Conservation (phyloP, 2,888 invertebrate genomes). For the Muscina levida region DNA sequence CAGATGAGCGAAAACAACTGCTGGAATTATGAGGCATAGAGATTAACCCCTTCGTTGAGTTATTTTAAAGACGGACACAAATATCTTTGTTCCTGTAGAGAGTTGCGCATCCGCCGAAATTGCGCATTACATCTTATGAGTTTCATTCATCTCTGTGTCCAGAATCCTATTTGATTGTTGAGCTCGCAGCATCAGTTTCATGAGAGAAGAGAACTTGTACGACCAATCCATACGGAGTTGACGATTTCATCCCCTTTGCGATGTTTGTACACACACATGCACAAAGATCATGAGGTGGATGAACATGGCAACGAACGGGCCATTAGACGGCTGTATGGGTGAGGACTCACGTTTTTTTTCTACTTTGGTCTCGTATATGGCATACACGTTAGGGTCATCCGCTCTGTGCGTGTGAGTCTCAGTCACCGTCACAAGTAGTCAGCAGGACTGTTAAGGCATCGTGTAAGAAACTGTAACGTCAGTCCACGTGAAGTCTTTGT, state of each 20-base stretch:
- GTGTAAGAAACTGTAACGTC: slow-evolving; percentile 73
- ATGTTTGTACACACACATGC: slow-evolving; percentile 34
- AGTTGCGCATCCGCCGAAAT: slow-evolving; percentile 60
- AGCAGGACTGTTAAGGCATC: slow-evolving; percentile 72
- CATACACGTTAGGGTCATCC: slow-evolving; percentile 60
- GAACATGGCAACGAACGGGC: slow-evolving; percentile 50
- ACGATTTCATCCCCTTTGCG: slow-evolving; percentile 61
- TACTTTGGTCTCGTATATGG: slow-evolving; percentile 23
- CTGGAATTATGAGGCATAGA: too few relatives aligned
- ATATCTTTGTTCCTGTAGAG: neutral
- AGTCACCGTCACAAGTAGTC: slow-evolving; percentile 61
- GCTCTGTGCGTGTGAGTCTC: slow-evolving; percentile 56
- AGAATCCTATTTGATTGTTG: slow-evolving; percentile 44
- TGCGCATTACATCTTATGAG: slow-evolving; percentile 59
- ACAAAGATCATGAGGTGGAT: slow-evolving; percentile 18
- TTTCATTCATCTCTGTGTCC: slow-evolving; percentile 34
- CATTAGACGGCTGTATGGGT: slow-evolving; percentile 42
- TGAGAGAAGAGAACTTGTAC: slow-evolving; percentile 52
- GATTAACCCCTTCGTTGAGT: slow-evolving; percentile 11
- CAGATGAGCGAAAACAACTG: too few relatives aligned
- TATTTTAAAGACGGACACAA: neutral
- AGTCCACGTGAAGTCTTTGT: slow-evolving; percentile 79
- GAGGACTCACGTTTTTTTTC: slow-evolving; percentile 67
- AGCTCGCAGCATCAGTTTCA: slow-evolving; percentile 57
- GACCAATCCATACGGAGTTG: slow-evolving; percentile 55